Percentiles rank a stretch among this genome's conserved stretches.
These are phyloP conservation scores for Polydrusus tereticollis DNA, from an alignment of 2,888 invertebrate genomes.

Conservation along the genomic window DNA sequence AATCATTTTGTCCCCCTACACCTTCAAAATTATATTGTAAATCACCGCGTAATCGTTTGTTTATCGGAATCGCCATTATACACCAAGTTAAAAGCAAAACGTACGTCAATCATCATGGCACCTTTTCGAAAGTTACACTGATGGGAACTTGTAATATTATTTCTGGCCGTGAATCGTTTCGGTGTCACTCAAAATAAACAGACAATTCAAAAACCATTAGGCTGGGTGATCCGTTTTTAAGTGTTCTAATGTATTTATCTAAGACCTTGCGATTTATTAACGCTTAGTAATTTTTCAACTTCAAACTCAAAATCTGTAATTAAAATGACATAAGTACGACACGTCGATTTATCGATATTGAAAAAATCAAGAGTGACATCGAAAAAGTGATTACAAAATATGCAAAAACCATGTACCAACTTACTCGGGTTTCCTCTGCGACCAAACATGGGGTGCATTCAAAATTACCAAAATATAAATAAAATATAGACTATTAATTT, in stretches of 20 bases:
- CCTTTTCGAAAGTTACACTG: slow-evolving; percentile 39
- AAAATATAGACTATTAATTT: too few relatives aligned
- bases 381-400: too few relatives aligned
- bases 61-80: slow-evolving; percentile 30
- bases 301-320: not conserved
- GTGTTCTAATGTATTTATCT: slow-evolving; percentile 11
- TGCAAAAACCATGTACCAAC: too few relatives aligned
- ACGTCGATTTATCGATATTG: too few relatives aligned
- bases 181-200: slow-evolving; percentile 45
- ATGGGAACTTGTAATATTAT: slow-evolving; percentile 30
- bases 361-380: too few relatives aligned
- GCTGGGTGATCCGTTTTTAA: slow-evolving; percentile 28
- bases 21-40: slow-evolving; percentile 41
- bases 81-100: slow-evolving; percentile 33
- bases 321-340: too few relatives aligned
- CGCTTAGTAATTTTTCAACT: too few relatives aligned
- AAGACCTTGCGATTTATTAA: not conserved
- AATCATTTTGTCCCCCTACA: slow-evolving; percentile 8
- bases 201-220: slow-evolving; percentile 46
- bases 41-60: slow-evolving; percentile 46
- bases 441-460: too few relatives aligned
- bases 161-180: slow-evolving; percentile 15
- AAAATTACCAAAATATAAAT: too few relatives aligned
- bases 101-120: slow-evolving; percentile 35
- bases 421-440: too few relatives aligned